Evolutionary conservation across 2,888 invertebrate species (phyloP).

Genomic region (Sarcophaga variegata): DNA sequence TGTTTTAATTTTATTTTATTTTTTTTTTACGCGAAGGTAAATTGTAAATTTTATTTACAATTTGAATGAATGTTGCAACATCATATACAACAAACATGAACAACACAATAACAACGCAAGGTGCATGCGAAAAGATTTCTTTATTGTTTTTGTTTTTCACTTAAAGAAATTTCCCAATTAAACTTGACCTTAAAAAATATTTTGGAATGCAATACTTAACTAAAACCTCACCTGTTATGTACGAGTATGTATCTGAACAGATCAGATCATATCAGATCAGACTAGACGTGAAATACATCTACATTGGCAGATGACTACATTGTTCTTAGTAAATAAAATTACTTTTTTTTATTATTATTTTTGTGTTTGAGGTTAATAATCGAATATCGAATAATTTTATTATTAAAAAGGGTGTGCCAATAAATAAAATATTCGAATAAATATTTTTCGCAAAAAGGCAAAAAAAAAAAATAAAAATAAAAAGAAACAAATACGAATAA

Average conservation of each 20-base stretch:
- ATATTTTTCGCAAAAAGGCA: background rate
- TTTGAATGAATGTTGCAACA: conserved; percentile 38
- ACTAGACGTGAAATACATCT: background rate
- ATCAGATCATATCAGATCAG: too few relatives aligned
- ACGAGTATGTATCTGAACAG: background rate
- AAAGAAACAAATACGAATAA: background rate
- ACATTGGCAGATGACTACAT: background rate
- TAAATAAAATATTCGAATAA: background rate
- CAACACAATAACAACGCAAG: background rate
- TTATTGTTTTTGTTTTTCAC: background rate
- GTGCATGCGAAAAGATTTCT: too few relatives aligned
- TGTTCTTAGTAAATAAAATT: conserved; percentile 1
- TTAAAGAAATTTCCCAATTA: conserved; percentile 23
- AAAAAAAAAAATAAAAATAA: background rate
- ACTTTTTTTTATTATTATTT: background rate
- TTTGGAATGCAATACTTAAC: background rate
- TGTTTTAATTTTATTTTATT: background rate
- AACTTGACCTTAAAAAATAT: conserved; percentile 56
- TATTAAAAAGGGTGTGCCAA: background rate
- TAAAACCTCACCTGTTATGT: conserved; percentile 37
- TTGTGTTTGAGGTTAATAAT: background rate
- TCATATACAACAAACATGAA: background rate
- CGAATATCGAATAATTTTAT: background rate
- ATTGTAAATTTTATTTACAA: conserved; percentile 58
- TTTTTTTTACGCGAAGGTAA: conserved; percentile 56